These are phyloP conservation scores for Ceyx erithaca DNA, from an alignment of 2,797 vertebrate species.

Conservation along the genomic window DNA sequence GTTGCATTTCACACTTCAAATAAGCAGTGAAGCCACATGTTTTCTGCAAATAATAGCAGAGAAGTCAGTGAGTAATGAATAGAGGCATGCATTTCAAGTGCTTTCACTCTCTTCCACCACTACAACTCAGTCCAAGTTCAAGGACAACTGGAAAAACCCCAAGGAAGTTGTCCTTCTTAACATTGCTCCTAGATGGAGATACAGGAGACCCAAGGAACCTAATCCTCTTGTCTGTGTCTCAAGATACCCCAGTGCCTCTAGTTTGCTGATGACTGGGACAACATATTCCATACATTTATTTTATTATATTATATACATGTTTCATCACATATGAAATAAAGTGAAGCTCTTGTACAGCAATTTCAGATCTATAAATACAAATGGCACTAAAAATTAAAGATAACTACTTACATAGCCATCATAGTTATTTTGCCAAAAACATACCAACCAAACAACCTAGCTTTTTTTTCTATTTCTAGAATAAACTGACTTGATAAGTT, in stretches of 20 bases:
- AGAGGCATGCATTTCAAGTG: neutral
- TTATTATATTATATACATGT: neutral
- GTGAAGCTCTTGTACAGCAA: neutral
- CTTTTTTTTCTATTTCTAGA: no score
- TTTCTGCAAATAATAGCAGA: slow-evolving; percentile 4
- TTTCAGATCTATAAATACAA: neutral
- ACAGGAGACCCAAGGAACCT: neutral
- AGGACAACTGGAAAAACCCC: neutral
- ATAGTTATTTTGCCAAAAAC: no score
- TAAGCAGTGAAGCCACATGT: neutral
- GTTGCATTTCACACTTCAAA: neutral
- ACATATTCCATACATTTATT: neutral
- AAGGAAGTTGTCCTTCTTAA: neutral
- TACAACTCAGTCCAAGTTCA: neutral
- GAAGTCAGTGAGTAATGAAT: neutral
- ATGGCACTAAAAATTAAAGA: neutral
- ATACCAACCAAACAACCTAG: no score
- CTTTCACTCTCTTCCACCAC: neutral
- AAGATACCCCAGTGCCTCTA: neutral
- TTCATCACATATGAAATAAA: neutral
- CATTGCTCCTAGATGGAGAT: neutral
- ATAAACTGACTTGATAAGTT: no score
- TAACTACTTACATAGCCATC: no score
- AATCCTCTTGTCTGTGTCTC: neutral
- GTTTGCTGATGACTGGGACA: neutral